Percentiles rank a stretch among this genome's conserved stretches.
These are phyloP conservation scores for Zosterops pallidus DNA, from an alignment of 2,113 vertebrate genomes.

Conservation along the genomic window DNA sequence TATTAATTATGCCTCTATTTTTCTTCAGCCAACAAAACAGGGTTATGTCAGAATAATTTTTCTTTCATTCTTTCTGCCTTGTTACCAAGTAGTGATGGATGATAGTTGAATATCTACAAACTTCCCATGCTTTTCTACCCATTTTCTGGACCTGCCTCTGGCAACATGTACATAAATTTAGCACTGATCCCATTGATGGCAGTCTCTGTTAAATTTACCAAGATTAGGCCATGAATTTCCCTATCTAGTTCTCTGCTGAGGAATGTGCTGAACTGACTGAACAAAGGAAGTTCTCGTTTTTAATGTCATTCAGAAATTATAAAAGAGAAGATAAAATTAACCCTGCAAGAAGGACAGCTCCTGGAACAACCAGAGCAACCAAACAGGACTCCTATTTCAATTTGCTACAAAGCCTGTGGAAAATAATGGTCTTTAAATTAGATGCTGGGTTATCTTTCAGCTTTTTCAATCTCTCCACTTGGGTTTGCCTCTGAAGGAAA, in stretches of 20 bases:
- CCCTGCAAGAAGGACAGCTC: not conserved
- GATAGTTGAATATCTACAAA: not conserved
- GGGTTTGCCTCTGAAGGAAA: not conserved
- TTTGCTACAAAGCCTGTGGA: not conserved
- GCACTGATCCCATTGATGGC: not conserved
- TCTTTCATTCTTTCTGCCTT: not conserved
- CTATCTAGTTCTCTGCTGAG: not conserved
- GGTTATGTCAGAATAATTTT: not conserved
- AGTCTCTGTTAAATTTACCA: not conserved
- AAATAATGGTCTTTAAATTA: not conserved
- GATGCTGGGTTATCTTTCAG: not conserved
- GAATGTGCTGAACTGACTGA: not conserved
- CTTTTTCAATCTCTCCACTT: not conserved
- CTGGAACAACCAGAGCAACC: not conserved
- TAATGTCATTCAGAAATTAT: not conserved
- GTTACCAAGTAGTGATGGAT: not conserved
- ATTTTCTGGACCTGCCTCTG: not conserved
- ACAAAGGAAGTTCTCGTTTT: not conserved
- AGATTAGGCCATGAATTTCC: not conserved
- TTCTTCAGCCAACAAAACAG: not conserved
- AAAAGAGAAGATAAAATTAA: not conserved
- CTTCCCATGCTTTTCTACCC: not conserved
- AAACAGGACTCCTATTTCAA: not conserved
- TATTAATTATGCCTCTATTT: conserved; percentile 18
- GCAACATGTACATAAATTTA: not conserved